Evolutionary conservation across 2,888 invertebrate genomes (phyloP), one percentile per base, ranked within the genome.

Genomic region (Ochropleura leucogaster): DNA sequence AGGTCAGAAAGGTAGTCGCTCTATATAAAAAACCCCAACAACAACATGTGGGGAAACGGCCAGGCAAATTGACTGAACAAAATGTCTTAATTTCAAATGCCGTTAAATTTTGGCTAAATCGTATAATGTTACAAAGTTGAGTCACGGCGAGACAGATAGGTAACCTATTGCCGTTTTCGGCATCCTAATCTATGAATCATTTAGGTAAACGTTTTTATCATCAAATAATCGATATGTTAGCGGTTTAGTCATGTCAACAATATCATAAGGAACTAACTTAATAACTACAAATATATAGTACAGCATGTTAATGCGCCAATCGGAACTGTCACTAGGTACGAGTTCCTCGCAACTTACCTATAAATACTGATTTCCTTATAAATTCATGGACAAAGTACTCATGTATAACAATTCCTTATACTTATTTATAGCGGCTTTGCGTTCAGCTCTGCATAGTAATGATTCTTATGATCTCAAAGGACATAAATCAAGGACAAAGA

Each of bases 401-500:
- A 47, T 67, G 69, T 69, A 74, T 70, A 64, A 80, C 67, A 74
- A 80, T 80, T 80, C 80, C 74, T 74, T 70, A 74, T 57, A 44
- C 51, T 70, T 84, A 84, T 81, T 74, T 70, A 80, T 80, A 70
- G 66, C 59, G 7, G 9, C n/a, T 83, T 72, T 20, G 67, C 62
- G 47, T 55, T 65, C 53, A 62, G 51, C 57, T 62, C 49, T 74
- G 80, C 69, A 84, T 81, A 84, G 59, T 68, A 84, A 81, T 84
- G 62, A 60, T 55, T 18, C 6, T 49, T 40, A 49, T 60, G 40
- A 46, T 30, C 40, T 68, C 72, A 80, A 80, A n/a, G 68, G 60
- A 68, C 63, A 70, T 83, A 51, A 51, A 82, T 46, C 67, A 71
- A 79, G 69, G 79, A 47, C 65, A 79, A 83, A 72, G 49, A 79